Evolutionary conservation across 2,797 vertebrate genomes (phyloP).

Genomic region (Leptodactylus fallax): DNA sequence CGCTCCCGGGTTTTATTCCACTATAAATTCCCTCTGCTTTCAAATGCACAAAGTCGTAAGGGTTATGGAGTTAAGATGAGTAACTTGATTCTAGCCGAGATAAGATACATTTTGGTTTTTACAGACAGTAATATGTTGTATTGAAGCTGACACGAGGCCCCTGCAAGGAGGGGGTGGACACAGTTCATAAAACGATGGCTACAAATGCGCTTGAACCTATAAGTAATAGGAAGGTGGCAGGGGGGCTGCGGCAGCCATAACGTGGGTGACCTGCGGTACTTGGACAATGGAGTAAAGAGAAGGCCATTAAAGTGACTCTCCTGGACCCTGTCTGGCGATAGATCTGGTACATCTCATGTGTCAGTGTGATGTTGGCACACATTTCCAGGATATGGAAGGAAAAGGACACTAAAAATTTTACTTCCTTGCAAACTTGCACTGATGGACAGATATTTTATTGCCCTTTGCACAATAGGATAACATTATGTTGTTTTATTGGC

Average conservation of each 20-base stretch:
- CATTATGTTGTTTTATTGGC: background rate
- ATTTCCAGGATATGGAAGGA: background rate
- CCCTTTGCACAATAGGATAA: background rate
- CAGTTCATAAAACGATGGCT: background rate
- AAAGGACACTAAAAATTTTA: background rate
- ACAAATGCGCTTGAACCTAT: background rate
- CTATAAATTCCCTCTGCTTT: conserved; percentile 54
- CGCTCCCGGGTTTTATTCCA: conserved; percentile 49
- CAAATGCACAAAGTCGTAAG: conserved; percentile 40
- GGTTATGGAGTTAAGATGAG: conserved; percentile 59
- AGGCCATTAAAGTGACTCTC: background rate
- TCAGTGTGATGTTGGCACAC: conserved; percentile 23
- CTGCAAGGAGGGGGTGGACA: background rate
- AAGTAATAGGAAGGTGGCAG: background rate
- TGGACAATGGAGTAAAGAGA: background rate
- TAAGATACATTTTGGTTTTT: conserved; percentile 47
- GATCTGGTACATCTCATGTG: conserved; percentile 15
- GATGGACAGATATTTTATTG: background rate
- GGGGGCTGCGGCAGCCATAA: background rate
- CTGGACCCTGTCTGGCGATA: background rate
- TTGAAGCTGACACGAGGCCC: conserved; percentile 16
- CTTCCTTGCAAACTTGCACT: background rate
- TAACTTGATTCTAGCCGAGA: conserved; percentile 38
- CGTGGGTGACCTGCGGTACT: background rate
- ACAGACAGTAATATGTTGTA: conserved; percentile 41